phyloP scores from a whole-genome alignment of 2,888 invertebrate genomes.

The Silvanus unidentatus region DNA sequence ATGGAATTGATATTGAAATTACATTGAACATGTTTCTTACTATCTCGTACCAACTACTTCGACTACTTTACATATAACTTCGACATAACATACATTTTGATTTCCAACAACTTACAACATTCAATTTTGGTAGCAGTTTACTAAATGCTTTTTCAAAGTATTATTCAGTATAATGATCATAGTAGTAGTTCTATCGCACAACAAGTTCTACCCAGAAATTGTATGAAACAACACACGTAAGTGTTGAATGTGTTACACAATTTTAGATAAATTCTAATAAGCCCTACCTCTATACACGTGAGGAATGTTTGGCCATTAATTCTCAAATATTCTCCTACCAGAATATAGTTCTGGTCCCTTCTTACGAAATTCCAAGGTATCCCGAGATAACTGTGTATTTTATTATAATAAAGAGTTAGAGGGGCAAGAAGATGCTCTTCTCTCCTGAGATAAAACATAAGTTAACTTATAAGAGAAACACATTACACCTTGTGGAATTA shows the following conservation, averaged over 20 bases:
- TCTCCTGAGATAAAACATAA: slow-evolving; percentile 30
- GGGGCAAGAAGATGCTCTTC: slow-evolving; percentile 18
- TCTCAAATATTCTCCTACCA: too few species aligned
- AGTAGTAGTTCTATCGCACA: too few species aligned
- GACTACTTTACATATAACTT: slow-evolving; percentile 11
- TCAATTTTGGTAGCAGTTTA: neutral
- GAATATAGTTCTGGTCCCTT: too few species aligned
- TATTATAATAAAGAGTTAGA: slow-evolving; percentile 15
- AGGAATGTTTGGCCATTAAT: too few species aligned
- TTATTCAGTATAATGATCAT: too few species aligned
- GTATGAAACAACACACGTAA: too few species aligned
- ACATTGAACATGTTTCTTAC: slow-evolving; percentile 25
- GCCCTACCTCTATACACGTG: too few species aligned
- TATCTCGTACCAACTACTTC: slow-evolving; percentile 6
- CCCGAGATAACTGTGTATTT: slow-evolving; percentile 18
- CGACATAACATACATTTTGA: slow-evolving; percentile 11
- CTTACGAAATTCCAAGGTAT: too few species aligned
- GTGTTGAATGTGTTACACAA: too few species aligned
- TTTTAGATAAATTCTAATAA: too few species aligned
- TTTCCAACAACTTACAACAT: slow-evolving; percentile 3
- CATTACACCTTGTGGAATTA: slow-evolving; percentile 45
- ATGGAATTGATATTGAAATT: slow-evolving; percentile 33
- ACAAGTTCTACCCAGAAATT: too few species aligned
- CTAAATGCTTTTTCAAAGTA: too few species aligned
- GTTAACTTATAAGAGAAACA: slow-evolving; percentile 43